phyloP scores from a whole-genome alignment of 2,797 vertebrate species.

The Premnoplex brunnescens region DNA sequence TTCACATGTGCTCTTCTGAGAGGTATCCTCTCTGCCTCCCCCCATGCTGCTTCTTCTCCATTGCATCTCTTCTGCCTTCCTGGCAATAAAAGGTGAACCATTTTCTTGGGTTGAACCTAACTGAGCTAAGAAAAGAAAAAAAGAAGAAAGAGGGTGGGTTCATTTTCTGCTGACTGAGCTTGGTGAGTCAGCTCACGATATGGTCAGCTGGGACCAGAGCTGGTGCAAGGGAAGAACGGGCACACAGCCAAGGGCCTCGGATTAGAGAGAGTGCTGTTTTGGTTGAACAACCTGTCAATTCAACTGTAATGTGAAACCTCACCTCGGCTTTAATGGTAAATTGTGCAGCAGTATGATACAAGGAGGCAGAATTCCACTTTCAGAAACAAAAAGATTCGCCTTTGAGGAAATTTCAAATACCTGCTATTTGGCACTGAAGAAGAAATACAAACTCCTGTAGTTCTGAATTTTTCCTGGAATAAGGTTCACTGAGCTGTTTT shows the following conservation, averaged over 20 bases:
- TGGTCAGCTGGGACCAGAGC: neutral
- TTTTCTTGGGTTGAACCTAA: neutral
- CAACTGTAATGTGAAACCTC: neutral
- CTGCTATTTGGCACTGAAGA: neutral
- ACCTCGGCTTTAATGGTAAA: neutral
- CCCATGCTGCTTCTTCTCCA: rapidly evolving
- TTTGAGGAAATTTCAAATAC: neutral
- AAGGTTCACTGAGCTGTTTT: neutral
- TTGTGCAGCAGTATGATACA: neutral
- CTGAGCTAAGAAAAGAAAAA: neutral
- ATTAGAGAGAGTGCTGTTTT: neutral
- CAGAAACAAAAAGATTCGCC: rapidly evolving
- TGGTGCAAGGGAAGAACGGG: neutral
- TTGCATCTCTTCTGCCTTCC: neutral
- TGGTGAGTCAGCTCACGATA: neutral
- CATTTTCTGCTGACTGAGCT: neutral
- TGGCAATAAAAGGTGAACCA: neutral
- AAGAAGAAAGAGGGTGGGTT: neutral
- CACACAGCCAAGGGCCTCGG: neutral
- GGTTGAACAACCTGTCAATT: neutral
- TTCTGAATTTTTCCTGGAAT: neutral
- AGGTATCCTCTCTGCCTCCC: neutral
- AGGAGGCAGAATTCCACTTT: neutral
- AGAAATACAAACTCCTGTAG: neutral
- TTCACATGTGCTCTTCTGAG: neutral